Conservation (phyloP, 2,888 invertebrate species). For the Quadriops clusia region DNA sequence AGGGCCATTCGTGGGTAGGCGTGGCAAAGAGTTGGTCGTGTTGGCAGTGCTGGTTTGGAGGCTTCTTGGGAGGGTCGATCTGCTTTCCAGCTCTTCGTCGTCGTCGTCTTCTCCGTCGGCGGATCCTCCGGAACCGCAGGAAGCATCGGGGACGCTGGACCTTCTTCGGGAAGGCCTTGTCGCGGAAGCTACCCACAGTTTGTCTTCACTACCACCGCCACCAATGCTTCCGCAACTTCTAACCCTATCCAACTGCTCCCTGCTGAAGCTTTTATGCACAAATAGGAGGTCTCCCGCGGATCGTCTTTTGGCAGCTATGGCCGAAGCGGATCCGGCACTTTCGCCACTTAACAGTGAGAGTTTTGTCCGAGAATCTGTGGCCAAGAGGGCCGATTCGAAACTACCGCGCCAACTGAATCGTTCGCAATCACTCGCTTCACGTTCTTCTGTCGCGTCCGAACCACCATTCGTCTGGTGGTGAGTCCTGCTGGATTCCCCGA, state of each 20-base stretch:
- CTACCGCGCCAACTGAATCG: slow-evolving; percentile 86
- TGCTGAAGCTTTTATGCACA: slow-evolving; percentile 65
- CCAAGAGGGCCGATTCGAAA: slow-evolving; percentile 82
- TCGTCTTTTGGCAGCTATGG: slow-evolving; percentile 62
- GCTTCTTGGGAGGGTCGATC: slow-evolving; percentile 52
- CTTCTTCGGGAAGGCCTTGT: slow-evolving; percentile 33
- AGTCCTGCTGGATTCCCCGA: slow-evolving; percentile 45
- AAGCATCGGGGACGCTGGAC: slow-evolving; percentile 47
- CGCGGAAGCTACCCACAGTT: slow-evolving; percentile 32
- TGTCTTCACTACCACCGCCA: slow-evolving; percentile 48
- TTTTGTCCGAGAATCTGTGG: slow-evolving; percentile 74
- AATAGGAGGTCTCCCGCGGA: slow-evolving; percentile 76
- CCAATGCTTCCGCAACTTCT: slow-evolving; percentile 77
- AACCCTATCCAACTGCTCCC: slow-evolving; percentile 61
- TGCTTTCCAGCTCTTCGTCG: slow-evolving; percentile 31
- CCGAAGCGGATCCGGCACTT: slow-evolving; percentile 49
- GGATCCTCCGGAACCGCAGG: slow-evolving; percentile 38
- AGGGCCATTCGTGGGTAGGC: slow-evolving; percentile 49
- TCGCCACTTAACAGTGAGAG: slow-evolving; percentile 53
- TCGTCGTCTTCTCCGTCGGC: slow-evolving; percentile 44
- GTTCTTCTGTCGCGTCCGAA: slow-evolving; percentile 46
- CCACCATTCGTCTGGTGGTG: slow-evolving; percentile 41
- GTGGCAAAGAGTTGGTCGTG: slow-evolving; percentile 68
- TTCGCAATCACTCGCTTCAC: slow-evolving; percentile 78
- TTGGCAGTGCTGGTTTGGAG: slow-evolving; percentile 45